Conservation (phyloP, 1,140 invertebrate species). For the Onthophagus taurus region DNA sequence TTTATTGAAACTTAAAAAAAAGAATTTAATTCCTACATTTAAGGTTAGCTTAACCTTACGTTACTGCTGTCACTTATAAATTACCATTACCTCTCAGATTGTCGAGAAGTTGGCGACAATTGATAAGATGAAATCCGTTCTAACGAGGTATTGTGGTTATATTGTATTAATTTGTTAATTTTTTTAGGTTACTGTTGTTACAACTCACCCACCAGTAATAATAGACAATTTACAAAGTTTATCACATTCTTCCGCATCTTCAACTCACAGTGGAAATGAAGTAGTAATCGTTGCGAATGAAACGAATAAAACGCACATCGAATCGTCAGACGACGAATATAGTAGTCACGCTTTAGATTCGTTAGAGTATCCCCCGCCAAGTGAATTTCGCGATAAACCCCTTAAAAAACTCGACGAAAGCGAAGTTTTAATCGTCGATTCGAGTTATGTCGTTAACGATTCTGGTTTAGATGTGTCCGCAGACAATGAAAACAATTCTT, state of each 20-base stretch:
- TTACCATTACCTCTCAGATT: too few species aligned
- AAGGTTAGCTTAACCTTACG: too few species aligned
- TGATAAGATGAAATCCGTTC: too few species aligned
- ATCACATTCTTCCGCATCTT: constrained; percentile 34
- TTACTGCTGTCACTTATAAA: too few species aligned
- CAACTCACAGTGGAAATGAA: constrained; percentile 42
- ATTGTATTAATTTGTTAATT: constrained; percentile 4
- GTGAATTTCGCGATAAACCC: constrained; percentile 37
- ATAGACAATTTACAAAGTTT: constrained; percentile 41
- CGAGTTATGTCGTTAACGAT: constrained; percentile 46
- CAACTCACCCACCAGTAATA: constrained; percentile 69
- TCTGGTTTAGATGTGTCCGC: constrained; percentile 46
- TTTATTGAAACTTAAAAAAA: too few species aligned
- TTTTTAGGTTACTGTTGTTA: constrained; percentile 59
- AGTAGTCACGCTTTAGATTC: constrained; percentile 59
- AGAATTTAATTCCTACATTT: too few species aligned
- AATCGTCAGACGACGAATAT: constrained; percentile 59
- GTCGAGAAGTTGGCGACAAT: too few species aligned
- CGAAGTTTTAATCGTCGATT: constrained; percentile 66
- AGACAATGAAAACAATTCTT: constrained; percentile 26
- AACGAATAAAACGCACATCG: constrained; percentile 54
- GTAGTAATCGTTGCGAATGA: constrained; percentile 71
- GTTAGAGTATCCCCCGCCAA: constrained; percentile 52
- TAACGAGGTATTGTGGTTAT: too few species aligned
- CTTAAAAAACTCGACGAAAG: constrained; percentile 65